Evolutionary conservation across 2,113 vertebrate species (phyloP).

Genomic region (Bolborhynchus lineola): DNA sequence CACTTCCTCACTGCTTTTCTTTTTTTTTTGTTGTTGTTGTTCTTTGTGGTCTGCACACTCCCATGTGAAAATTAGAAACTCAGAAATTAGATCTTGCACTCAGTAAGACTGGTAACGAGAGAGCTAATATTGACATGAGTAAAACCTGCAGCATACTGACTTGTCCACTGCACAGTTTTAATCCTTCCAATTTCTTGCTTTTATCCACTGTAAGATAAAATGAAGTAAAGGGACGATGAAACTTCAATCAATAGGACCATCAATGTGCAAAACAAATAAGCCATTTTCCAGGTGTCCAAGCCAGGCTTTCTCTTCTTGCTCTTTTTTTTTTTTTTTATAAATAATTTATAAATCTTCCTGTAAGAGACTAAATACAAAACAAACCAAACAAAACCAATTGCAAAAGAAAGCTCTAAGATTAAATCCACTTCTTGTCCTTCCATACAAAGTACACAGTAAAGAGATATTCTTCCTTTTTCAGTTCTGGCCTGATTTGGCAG

Average conservation of each 20-base stretch:
- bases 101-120: background rate
- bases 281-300: conserved; percentile 47
- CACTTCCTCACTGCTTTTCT: background rate
- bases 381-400: background rate
- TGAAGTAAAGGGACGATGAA: conserved; percentile 30
- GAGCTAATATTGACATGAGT: background rate
- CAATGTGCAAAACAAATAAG: conserved; percentile 83
- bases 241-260: conserved; percentile 41
- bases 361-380: conserved; percentile 70
- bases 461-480: background rate
- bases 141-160: conserved; percentile 8
- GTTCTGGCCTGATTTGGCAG: background rate
- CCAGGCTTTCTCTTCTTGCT: background rate
- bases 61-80: background rate
- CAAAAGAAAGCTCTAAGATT: conserved; percentile 63
- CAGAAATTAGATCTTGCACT: background rate
- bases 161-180: conserved; percentile 18
- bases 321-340: conserved; percentile 65
- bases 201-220: conserved; percentile 45
- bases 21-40: background rate
- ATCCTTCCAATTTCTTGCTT: conserved; percentile 16
- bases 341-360: conserved; percentile 81
- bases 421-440: conserved; percentile 66
- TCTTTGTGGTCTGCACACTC: background rate
- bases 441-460: conserved; percentile 47